A percentile compares a stretch with the other conserved stretches of the same genome.
Conservation (phyloP, 1,140 invertebrate species). For the Conus betulinus region DNA sequence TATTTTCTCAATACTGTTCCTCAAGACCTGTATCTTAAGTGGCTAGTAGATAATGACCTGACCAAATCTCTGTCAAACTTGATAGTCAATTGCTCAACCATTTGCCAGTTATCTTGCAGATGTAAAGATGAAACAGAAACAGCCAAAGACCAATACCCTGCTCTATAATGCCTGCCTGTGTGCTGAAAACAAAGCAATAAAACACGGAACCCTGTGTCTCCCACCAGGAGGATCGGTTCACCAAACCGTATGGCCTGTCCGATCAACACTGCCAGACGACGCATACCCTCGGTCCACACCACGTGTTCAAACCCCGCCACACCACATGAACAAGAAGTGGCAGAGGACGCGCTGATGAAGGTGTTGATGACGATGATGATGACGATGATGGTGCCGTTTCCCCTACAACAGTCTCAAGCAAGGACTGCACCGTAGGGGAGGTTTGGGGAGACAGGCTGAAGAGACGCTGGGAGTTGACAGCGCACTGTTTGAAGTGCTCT, state of each 20-base stretch:
- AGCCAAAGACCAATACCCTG: too few relatives aligned
- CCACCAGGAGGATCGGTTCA: slow-evolving; percentile 96
- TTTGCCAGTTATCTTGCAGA: too few relatives aligned
- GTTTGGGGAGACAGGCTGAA: slow-evolving; percentile 86
- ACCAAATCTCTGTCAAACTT: background rate
- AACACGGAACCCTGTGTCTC: slow-evolving; percentile 86
- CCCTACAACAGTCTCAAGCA: slow-evolving; percentile 82
- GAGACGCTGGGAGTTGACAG: slow-evolving; percentile 84
- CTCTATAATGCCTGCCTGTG: too few relatives aligned
- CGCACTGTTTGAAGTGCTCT: slow-evolving; percentile 87
- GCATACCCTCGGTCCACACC: slow-evolving; percentile 95
- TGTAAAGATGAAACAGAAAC: too few relatives aligned
- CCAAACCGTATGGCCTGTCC: slow-evolving; percentile 91
- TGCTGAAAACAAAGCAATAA: too few relatives aligned
- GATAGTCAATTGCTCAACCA: background rate
- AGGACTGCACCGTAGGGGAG: slow-evolving; percentile 85
- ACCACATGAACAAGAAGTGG: background rate
- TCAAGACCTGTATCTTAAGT: too few relatives aligned
- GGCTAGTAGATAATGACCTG: too few relatives aligned
- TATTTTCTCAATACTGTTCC: too few relatives aligned
- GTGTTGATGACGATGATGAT: background rate
- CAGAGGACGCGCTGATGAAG: too few relatives aligned
- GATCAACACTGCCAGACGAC: slow-evolving; percentile 92
- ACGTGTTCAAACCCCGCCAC: slow-evolving; percentile 83
- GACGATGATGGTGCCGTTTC: slow-evolving; percentile 38